phyloP scores from a whole-genome alignment of 2,888 invertebrate genomes.

The Brachyptera risi region DNA sequence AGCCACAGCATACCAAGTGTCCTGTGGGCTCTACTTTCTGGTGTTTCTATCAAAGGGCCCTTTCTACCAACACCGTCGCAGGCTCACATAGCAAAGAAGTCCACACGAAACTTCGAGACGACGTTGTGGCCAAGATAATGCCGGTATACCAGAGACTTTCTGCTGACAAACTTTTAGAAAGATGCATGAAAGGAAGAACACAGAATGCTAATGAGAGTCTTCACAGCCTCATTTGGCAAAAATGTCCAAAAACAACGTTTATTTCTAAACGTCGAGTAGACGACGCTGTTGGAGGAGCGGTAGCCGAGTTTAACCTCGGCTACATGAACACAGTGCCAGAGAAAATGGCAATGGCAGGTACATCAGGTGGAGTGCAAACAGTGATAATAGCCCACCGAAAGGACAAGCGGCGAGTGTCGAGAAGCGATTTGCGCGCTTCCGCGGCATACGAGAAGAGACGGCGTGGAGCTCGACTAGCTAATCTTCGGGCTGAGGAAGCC shows the following conservation, averaged over 20 bases:
- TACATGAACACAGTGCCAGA: not conserved
- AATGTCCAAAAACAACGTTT: slow-evolving; percentile 16
- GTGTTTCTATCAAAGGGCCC: slow-evolving; percentile 32
- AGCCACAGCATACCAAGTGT: slow-evolving; percentile 34
- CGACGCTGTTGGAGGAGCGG: not conserved
- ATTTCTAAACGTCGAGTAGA: not conserved
- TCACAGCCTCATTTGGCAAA: slow-evolving; percentile 28
- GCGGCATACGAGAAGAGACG: not conserved
- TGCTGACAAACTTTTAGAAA: slow-evolving; percentile 9
- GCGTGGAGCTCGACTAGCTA: not conserved
- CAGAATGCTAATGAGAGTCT: slow-evolving; percentile 29
- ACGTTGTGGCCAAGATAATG: slow-evolving; percentile 22
- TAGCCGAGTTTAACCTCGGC: not conserved
- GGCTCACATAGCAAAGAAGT: slow-evolving; percentile 17
- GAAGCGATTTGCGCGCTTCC: not conserved
- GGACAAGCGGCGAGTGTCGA: not conserved
- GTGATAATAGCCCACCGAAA: not conserved
- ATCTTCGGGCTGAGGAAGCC: not conserved
- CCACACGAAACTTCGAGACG: slow-evolving; percentile 16
- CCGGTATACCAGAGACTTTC: slow-evolving; percentile 27
- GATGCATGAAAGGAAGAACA: slow-evolving; percentile 22
- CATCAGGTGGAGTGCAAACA: not conserved
- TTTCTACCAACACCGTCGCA: slow-evolving; percentile 19
- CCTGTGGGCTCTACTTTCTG: slow-evolving; percentile 30
- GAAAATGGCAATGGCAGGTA: not conserved